Evolutionary conservation across 1,140 invertebrate species (phyloP).

Genomic region (Lucilia cuprina): DNA sequence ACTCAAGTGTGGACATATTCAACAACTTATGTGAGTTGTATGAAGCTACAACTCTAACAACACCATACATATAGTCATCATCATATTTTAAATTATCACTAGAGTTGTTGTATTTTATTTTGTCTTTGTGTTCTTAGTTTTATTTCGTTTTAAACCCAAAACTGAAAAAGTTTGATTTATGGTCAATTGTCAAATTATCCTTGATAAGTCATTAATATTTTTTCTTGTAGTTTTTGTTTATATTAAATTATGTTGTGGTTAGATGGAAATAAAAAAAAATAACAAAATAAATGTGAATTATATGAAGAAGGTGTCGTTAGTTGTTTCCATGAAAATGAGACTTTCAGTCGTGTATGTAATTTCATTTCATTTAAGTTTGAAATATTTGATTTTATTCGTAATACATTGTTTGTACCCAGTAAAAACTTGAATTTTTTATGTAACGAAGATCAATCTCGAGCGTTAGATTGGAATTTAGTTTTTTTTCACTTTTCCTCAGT

Average conservation of each 20-base stretch:
- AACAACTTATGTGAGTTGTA: not conserved
- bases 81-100: slow-evolving; percentile 34
- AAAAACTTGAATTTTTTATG: not conserved
- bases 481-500: too few species aligned
- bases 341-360: slow-evolving; percentile 11
- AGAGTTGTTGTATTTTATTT: slow-evolving; percentile 8
- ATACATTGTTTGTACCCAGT: slow-evolving; percentile 14
- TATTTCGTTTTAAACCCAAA: not conserved
- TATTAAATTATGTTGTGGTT: slow-evolving; percentile 35
- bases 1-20: slow-evolving; percentile 9
- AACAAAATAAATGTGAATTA: not conserved
- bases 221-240: slow-evolving; percentile 10
- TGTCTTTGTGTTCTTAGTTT: not conserved
- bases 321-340: slow-evolving; percentile 31
- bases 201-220: slow-evolving; percentile 41
- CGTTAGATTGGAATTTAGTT: too few species aligned
- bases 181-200: slow-evolving; percentile 38
- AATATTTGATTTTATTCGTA: slow-evolving; percentile 25
- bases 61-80: slow-evolving; percentile 23
- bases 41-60: not conserved
- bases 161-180: slow-evolving; percentile 38
- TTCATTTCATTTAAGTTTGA: slow-evolving; percentile 3
- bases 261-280: not conserved
- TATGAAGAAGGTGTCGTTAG: slow-evolving; percentile 28
- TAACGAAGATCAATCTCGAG: too few species aligned